Base-by-base conservation (phyloP, 92 coral and sea anemone species). In the Parazoanthus darwini region DNA sequence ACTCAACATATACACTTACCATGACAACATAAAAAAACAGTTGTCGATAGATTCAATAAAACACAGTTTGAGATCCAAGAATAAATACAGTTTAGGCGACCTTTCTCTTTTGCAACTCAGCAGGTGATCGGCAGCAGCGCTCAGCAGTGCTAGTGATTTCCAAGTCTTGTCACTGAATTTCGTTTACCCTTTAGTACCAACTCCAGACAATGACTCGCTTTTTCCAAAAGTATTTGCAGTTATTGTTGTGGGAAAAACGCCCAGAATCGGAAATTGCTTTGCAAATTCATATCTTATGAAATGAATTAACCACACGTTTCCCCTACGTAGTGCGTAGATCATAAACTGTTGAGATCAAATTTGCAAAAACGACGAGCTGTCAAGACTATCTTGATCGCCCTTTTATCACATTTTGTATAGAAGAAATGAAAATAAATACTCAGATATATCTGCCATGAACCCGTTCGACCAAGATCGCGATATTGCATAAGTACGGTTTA, bases 11-110 rank as follows among this genome's bases (percentile, higher is more conserved):
- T 81, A 81, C 33, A 29, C 85, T 81, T 81, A 81, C 85, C 85
- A 81, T 81, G 85, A 81, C 85, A 81, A 81, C 85, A 81, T 25
- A 58, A 42, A 58, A 59, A 36, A 59, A 63, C 74, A 81, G 85
- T 59, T 36, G 73, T 42, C 50, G 85, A 33, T 20, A 58, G 4
- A 63, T 63, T 37, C 13, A 63, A 81, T 13, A 23, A 5, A 63
- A 81, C 67, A 58, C 74, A 81, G 85, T 63, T 58, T 23, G 85
- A 81, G 74, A n/a, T 33, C 67, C 16, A 4, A 37, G 25, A 25
- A 23, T 35, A 14, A 74, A 15, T 5, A 9, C 25, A 38, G 54
- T 20, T 20, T n/a, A 22, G 23, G n/a, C 13, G 83, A 16, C 35
- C 85, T 80, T 26, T 58, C 35, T n/a, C 71, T 54, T 81, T 1